Evolutionary conservation across 2,113 vertebrate species (phyloP).

Genomic region (rabbit (Oryctolagus cuniculus)): DNA sequence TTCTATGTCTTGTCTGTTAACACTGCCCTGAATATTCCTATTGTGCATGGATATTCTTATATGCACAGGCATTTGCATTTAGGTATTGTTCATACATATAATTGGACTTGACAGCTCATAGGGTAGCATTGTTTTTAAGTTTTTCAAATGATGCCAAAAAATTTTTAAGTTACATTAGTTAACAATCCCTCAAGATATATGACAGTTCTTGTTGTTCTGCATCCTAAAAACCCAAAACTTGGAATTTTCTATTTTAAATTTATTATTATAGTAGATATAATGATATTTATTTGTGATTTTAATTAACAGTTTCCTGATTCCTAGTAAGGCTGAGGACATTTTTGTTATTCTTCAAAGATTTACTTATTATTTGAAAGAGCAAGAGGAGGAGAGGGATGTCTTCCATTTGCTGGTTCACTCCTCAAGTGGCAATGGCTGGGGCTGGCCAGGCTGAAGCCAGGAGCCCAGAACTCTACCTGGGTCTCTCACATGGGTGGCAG

Average conservation of each 20-base stretch:
- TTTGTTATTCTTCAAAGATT: background rate
- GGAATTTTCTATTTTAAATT: slow-evolving; percentile 1
- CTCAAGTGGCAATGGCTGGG: too few species aligned
- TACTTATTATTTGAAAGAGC: too few species aligned
- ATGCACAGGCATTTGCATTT: background rate
- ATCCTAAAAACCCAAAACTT: background rate
- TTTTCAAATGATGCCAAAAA: background rate
- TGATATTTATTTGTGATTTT: background rate
- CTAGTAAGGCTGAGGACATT: background rate
- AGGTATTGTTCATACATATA: background rate
- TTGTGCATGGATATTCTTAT: background rate
- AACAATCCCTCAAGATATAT: background rate
- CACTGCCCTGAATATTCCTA: background rate
- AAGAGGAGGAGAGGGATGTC: too few species aligned
- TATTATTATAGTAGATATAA: background rate
- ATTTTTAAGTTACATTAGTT: background rate
- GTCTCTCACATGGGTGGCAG: too few species aligned
- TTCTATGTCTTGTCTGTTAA: background rate
- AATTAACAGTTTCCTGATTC: slow-evolving; percentile 34
- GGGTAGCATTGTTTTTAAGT: background rate
- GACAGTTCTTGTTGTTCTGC: background rate
- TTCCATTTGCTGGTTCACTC: too few species aligned
- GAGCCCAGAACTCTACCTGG: too few species aligned
- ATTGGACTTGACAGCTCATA: background rate
- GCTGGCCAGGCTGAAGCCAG: too few species aligned